Percentiles rank a stretch among this genome's conserved stretches.
phyloP scores from a whole-genome alignment of 2,888 invertebrate species.

The Scaeva pyrastri region DNA sequence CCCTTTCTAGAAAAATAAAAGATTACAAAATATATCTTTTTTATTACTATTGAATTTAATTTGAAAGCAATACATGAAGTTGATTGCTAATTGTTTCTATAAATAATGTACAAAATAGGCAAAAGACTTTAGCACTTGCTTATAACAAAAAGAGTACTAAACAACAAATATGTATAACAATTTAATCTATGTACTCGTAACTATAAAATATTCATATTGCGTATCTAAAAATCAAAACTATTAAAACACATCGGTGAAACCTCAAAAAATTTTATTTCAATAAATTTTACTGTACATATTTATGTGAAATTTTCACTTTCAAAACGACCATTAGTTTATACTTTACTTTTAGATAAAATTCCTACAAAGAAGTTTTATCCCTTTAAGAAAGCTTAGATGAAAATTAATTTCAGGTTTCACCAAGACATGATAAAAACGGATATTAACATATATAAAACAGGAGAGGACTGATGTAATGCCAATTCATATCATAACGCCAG shows the following conservation, averaged over 20 bases:
- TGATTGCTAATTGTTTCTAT: constrained; percentile 16
- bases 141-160: constrained; percentile 17
- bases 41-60: constrained; percentile 39
- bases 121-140: constrained; percentile 33
- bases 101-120: neutral
- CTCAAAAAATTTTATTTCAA: too few relatives aligned
- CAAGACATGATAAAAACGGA: too few relatives aligned
- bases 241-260: constrained; percentile 69
- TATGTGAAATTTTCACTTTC: too few relatives aligned
- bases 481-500: too few relatives aligned
- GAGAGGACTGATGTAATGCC: too few relatives aligned
- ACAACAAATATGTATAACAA: constrained; percentile 36
- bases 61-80: constrained; percentile 40
- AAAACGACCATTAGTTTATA: too few relatives aligned
- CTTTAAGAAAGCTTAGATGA: too few relatives aligned
- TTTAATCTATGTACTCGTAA: constrained; percentile 40
- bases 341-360: too few relatives aligned
- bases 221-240: constrained; percentile 58
- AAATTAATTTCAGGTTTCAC: too few relatives aligned
- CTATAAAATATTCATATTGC: constrained; percentile 64
- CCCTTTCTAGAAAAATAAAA: constrained; percentile 80
- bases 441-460: too few relatives aligned
- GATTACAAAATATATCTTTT: constrained; percentile 58
- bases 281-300: too few relatives aligned
- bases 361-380: too few relatives aligned